phyloP scores from a whole-genome alignment of 2,888 invertebrate genomes.

The Acrocyrtus sp. region DNA sequence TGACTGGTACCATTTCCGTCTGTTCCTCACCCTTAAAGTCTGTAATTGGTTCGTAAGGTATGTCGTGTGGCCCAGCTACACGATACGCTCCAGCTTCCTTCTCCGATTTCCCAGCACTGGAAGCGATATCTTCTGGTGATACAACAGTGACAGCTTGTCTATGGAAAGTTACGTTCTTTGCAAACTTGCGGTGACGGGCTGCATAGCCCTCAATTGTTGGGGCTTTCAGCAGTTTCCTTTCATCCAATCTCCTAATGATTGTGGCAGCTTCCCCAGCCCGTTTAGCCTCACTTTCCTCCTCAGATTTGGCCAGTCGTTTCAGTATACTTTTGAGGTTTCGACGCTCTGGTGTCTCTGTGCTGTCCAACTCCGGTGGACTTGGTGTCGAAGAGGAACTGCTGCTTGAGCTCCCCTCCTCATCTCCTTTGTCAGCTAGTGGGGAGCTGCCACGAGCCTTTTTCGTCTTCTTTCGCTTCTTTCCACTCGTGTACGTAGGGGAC shows the following conservation, averaged over 20 bases:
- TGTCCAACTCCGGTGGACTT: constrained; percentile 70
- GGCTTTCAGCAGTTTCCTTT: constrained; percentile 79
- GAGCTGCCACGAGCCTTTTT: constrained; percentile 31
- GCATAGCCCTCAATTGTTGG: constrained; percentile 90
- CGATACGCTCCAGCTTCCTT: constrained; percentile 9
- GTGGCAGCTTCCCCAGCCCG: constrained; percentile 62
- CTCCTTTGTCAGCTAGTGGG: constrained; percentile 32
- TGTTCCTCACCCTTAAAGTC: neutral
- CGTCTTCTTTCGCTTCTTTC: constrained; percentile 41
- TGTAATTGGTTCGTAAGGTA: neutral
- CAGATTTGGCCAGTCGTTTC: constrained; percentile 75
- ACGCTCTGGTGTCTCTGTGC: constrained; percentile 85
- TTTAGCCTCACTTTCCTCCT: constrained; percentile 28
- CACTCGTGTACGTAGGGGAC: constrained; percentile 32
- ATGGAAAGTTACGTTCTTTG: constrained; percentile 90
- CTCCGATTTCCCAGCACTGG: constrained; percentile 8
- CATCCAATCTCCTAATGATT: constrained; percentile 67
- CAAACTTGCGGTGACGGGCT: constrained; percentile 82
- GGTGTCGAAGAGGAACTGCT: constrained; percentile 42
- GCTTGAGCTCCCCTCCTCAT: constrained; percentile 1
- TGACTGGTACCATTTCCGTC: constrained; percentile 29
- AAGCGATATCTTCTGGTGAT: constrained; percentile 72
- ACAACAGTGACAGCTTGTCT: constrained; percentile 77
- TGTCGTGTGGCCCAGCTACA: constrained; percentile 2
- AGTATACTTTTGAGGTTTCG: constrained; percentile 85